Evolutionary conservation across 2,888 invertebrate species (phyloP).

Genomic region (Xylota sylvarum): DNA sequence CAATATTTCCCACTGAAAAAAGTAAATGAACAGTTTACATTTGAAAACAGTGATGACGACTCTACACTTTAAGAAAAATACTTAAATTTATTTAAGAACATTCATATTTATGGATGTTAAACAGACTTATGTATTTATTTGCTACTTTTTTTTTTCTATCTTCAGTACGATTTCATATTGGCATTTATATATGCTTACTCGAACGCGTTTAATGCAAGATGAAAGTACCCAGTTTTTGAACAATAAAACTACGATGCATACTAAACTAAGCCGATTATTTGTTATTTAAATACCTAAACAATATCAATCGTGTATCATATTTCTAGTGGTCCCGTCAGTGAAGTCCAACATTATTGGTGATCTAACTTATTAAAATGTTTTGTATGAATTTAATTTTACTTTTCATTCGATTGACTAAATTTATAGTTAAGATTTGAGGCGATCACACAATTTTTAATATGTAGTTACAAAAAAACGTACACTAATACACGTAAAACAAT

Average conservation of each 20-base stretch:
- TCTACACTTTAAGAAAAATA: constrained; percentile 9
- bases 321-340: too few relatives aligned
- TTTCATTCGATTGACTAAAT: too few relatives aligned
- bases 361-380: too few relatives aligned
- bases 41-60: constrained; percentile 21
- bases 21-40: constrained; percentile 26
- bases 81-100: background rate
- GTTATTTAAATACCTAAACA: too few relatives aligned
- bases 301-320: too few relatives aligned
- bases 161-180: background rate
- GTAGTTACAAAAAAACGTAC: too few relatives aligned
- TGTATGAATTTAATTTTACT: too few relatives aligned
- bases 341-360: too few relatives aligned
- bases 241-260: background rate
- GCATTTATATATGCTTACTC: background rate
- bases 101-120: constrained; percentile 11
- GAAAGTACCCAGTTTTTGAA: background rate
- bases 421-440: too few relatives aligned
- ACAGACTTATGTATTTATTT: background rate
- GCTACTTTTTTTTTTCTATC: background rate
- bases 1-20: constrained; percentile 24
- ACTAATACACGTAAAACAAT: too few relatives aligned
- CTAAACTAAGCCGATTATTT: background rate
- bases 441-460: too few relatives aligned
- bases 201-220: background rate